phyloP scores from a whole-genome alignment of 2,797 vertebrate species.

The Schizopygopsis pylzovi region DNA sequence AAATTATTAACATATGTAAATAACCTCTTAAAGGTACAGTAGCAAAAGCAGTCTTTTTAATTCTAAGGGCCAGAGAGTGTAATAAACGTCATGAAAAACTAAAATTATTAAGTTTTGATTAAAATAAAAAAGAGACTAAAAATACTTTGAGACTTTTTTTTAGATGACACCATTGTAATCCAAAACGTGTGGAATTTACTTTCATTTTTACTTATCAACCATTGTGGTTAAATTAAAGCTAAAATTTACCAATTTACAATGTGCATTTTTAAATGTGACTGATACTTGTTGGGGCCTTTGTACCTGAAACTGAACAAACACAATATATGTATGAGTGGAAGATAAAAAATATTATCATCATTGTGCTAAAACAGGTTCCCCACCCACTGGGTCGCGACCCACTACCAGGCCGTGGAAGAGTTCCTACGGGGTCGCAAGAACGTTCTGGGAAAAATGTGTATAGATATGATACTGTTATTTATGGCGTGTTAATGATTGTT shows the following conservation, averaged over 20 bases:
- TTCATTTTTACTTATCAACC: background rate
- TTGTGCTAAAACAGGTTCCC: background rate
- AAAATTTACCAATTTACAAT: background rate
- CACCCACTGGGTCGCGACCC: too few relatives aligned
- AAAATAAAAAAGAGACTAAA: too few relatives aligned
- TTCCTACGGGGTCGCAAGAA: too few relatives aligned
- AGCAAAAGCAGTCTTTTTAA: background rate
- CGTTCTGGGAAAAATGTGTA: too few relatives aligned
- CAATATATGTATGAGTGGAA: background rate
- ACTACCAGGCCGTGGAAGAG: too few relatives aligned
- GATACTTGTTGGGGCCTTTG: background rate
- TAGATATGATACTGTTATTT: too few relatives aligned
- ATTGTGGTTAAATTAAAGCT: background rate
- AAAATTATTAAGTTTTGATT: too few relatives aligned
- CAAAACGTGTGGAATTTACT: background rate
- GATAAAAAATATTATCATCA: background rate
- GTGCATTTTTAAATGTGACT: background rate
- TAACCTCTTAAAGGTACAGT: background rate
- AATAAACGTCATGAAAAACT: background rate
- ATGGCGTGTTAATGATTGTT: too few relatives aligned
- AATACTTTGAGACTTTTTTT: too few relatives aligned
- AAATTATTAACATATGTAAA: background rate
- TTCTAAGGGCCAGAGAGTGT: background rate
- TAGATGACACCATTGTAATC: background rate
- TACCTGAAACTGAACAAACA: background rate